Percentiles rank a stretch among this genome's conserved stretches.
Evolutionary conservation across 2,888 invertebrate genomes (phyloP).

Genomic region (Neocrepidodera transversa): DNA sequence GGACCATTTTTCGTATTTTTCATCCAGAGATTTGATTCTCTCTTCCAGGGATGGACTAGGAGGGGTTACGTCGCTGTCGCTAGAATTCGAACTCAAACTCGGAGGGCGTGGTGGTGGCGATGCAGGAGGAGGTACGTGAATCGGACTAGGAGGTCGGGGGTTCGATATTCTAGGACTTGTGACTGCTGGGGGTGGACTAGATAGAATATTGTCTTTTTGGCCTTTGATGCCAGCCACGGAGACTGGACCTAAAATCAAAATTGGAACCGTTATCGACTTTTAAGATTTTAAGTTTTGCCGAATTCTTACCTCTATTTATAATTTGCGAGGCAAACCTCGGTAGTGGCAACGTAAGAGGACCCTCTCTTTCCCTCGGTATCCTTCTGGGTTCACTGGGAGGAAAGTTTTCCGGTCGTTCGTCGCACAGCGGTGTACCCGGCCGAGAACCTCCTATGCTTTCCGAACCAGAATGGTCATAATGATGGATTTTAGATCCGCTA

Average conservation of each 20-base stretch:
- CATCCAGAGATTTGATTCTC: slow-evolving; percentile 89
- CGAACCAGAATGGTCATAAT: slow-evolving; percentile 66
- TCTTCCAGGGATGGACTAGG: slow-evolving; percentile 87
- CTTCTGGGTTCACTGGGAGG: slow-evolving; percentile 79
- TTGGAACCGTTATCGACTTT: no score
- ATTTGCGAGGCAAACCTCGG: slow-evolving; percentile 81
- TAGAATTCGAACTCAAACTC: slow-evolving; percentile 76
- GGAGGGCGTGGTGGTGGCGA: slow-evolving; percentile 74
- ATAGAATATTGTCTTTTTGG: slow-evolving; percentile 54
- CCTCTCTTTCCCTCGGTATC: slow-evolving; percentile 63
- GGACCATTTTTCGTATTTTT: slow-evolving; percentile 91
- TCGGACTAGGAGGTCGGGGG: slow-evolving; percentile 57
- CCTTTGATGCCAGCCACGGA: slow-evolving; percentile 60
- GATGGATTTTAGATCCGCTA: slow-evolving; percentile 55
- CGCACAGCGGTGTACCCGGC: slow-evolving; percentile 85
- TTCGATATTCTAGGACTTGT: slow-evolving; percentile 61
- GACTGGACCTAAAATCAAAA: slow-evolving; percentile 46
- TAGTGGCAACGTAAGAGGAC: slow-evolving; percentile 82
- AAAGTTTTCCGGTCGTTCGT: slow-evolving; percentile 79
- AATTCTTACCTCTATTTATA: slow-evolving; percentile 44
- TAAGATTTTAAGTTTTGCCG: no score
- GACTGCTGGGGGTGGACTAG: slow-evolving; percentile 60
- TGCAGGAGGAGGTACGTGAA: slow-evolving; percentile 64
- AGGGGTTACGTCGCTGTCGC: slow-evolving; percentile 51
- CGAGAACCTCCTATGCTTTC: slow-evolving; percentile 75